These are phyloP conservation scores for Macroteleia sp. DNA, from an alignment of 2,888 invertebrate genomes.

Conservation along the genomic window DNA sequence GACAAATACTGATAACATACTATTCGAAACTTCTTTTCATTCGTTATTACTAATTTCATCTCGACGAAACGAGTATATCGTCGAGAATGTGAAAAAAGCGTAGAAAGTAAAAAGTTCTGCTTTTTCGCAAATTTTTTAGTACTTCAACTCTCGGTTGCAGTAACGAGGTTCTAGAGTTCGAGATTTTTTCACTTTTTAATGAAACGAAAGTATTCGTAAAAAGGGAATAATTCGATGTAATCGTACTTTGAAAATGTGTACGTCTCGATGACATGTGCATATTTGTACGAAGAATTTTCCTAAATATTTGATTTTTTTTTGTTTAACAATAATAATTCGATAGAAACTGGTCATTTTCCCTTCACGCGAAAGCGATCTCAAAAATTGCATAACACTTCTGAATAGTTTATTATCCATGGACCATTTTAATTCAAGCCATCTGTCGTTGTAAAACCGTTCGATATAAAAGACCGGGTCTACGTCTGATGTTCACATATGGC, in stretches of 20 bases:
- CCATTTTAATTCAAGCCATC: conserved; percentile 64
- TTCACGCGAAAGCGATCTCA: conserved; percentile 9
- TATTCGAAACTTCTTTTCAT: no score
- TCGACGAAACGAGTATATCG: not conserved
- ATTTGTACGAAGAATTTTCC: no score
- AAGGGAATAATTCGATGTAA: conserved; percentile 41
- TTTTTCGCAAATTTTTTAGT: conserved; percentile 8
- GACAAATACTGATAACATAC: no score
- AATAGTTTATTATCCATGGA: conserved; percentile 50
- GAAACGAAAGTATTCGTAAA: conserved; percentile 46
- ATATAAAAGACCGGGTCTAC: conserved; percentile 45
- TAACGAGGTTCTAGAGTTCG: conserved; percentile 39
- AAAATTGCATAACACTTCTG: conserved; percentile 33
- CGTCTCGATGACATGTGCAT: not conserved
- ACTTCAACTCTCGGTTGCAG: conserved; percentile 32
- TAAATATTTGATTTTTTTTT: no score
- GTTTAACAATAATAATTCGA: no score
- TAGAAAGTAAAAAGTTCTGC: conserved; percentile 3
- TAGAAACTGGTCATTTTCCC: not conserved
- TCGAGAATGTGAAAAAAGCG: not conserved
- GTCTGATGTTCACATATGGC: conserved; percentile 56
- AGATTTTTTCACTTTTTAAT: conserved; percentile 36
- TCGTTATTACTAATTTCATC: conserved; percentile 1
- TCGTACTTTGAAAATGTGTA: conserved; percentile 3
- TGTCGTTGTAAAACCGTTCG: conserved; percentile 48